phyloP scores from a whole-genome alignment of 2,797 vertebrate genomes.

The Hoplostethus mediterraneus region DNA sequence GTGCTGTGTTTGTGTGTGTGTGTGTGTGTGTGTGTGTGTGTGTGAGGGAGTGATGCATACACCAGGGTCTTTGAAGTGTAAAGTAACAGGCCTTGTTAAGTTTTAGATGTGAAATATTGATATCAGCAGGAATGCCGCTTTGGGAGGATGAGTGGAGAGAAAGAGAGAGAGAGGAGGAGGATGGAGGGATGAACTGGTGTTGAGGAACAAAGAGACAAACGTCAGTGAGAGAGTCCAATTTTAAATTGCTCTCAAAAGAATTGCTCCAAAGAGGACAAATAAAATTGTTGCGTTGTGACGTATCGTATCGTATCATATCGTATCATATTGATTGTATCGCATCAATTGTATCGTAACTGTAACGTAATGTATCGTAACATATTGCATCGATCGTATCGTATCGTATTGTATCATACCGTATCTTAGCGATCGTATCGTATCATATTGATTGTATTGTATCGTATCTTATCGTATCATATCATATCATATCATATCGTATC shows the following conservation, averaged over 20 bases:
- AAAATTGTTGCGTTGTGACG: no score
- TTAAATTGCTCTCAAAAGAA: not conserved
- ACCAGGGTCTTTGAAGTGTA: conserved; percentile 75
- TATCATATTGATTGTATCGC: no score
- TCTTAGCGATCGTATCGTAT: no score
- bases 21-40: not conserved
- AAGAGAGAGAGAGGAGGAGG: conserved; percentile 15
- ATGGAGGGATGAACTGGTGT: conserved; percentile 12
- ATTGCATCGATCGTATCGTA: no score
- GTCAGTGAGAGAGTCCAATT: not conserved
- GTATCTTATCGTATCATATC: no score
- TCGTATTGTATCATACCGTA: no score
- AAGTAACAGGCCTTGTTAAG: conserved; percentile 71
- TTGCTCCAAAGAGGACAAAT: no score
- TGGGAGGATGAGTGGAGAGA: conserved; percentile 29
- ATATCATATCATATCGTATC: no score
- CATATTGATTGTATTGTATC: no score
- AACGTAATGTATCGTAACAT: no score
- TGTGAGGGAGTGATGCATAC: conserved; percentile 41
- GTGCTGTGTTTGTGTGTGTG: not conserved
- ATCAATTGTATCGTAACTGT: no score
- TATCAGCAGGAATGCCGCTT: conserved; percentile 56
- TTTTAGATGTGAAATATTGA: conserved; percentile 77
- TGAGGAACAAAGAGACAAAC: conserved; percentile 38
- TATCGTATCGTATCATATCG: no score